Evolutionary conservation across 2,888 invertebrate species (phyloP), one percentile per base, ranked within the genome.

Genomic region (Melolontha melolontha): DNA sequence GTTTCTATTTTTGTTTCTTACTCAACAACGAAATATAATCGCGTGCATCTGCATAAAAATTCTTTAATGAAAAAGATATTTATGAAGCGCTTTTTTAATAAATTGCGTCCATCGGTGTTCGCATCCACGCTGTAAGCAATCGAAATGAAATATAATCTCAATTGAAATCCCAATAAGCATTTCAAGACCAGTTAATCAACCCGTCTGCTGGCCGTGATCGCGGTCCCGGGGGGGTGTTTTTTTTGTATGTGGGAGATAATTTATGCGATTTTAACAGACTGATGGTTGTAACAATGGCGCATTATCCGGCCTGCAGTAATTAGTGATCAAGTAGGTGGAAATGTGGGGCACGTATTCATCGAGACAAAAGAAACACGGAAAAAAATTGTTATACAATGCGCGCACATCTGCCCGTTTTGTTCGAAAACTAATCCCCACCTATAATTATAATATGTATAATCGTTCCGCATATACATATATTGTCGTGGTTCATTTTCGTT

Each of bases 271-370:
- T 81, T 80, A 82, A 81, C 79, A 80, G 79, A 81, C 79, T 79
- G 74, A 74, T 62, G 59, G 59, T 74, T 76, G 79, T 74, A 79
- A 80, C 79, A 80, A 81, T 79, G 76, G 80, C 75, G 75, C 75
- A 78, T 79, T 80, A 79, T 81, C 77, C 79, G 75, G 76, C 74
- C 74, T 74, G 75, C 78, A 79, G 82, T 83, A 83, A 83, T 83
- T 83, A 83, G 83, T 79, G 82, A 82, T 82, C 81, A 82, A 83
- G 83, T 83, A 82, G 81, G 81, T 82, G 82, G 82, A 82, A 83
- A 83, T 83, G 74, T 81, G 79, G 81, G 81, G 81, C 81, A 81
- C 76, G 77, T 77, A 76, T 79, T 79, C 78, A 78, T 76, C 78
- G 75, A 78, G 80, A 81, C 80, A 80, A 81, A 81, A 80, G 80